These are phyloP conservation scores for Andrena haemorrhoa DNA, from an alignment of 2,888 invertebrate species.

Conservation along the genomic window DNA sequence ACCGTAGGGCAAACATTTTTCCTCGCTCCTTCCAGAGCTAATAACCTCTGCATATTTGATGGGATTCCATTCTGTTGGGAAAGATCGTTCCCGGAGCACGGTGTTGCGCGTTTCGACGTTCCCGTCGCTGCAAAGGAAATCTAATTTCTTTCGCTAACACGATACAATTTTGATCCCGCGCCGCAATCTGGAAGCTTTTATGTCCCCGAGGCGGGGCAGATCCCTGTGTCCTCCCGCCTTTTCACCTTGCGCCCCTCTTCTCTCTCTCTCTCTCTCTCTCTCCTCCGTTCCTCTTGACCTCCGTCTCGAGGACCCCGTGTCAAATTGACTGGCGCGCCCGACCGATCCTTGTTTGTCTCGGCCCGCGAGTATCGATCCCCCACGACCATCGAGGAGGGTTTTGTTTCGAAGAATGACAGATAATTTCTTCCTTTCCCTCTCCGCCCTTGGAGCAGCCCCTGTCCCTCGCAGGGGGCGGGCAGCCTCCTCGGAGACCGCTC, in stretches of 20 bases:
- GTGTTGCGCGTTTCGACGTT: slow-evolving; percentile 35
- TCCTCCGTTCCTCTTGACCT: neutral
- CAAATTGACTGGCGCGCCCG: slow-evolving; percentile 74
- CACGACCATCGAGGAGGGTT: slow-evolving; percentile 26
- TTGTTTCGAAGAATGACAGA: slow-evolving; percentile 72
- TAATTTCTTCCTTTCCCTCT: slow-evolving; percentile 64
- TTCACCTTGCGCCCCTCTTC: slow-evolving; percentile 24
- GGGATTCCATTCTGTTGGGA: slow-evolving; percentile 71
- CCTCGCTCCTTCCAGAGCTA: slow-evolving; percentile 67
- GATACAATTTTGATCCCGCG: slow-evolving; percentile 78
- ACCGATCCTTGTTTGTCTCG: slow-evolving; percentile 61
- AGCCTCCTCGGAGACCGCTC: slow-evolving; percentile 63
- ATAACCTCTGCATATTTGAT: slow-evolving; percentile 79
- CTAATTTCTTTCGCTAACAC: slow-evolving; percentile 76
- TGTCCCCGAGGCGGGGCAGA: slow-evolving; percentile 67
- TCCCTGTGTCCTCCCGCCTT: slow-evolving; percentile 64
- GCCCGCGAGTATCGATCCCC: slow-evolving; percentile 71
- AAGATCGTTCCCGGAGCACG: slow-evolving; percentile 50
- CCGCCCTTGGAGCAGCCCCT: slow-evolving; percentile 34
- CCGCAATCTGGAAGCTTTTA: slow-evolving; percentile 70
- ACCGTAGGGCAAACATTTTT: slow-evolving; percentile 72
- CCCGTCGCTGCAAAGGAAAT: slow-evolving; percentile 65
- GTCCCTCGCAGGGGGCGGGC: slow-evolving; percentile 36
- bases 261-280: slow-evolving; percentile 16
- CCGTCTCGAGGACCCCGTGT: slow-evolving; percentile 57